These are phyloP conservation scores for Cephus nigrinus DNA, from an alignment of 2,888 invertebrate genomes.

Conservation along the genomic window DNA sequence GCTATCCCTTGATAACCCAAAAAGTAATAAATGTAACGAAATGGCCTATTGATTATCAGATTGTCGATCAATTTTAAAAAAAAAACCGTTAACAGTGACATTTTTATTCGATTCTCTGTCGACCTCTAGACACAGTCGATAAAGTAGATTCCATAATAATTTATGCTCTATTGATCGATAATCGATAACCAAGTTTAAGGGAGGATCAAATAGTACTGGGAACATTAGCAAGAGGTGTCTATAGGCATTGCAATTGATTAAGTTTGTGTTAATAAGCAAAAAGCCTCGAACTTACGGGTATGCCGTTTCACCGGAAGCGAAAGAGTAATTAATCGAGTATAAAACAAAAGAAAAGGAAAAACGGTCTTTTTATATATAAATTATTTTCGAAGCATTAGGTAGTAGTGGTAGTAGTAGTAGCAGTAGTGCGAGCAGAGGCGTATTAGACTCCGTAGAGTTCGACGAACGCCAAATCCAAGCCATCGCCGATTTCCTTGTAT, in stretches of 20 bases:
- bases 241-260: not conserved
- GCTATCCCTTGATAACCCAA: not conserved
- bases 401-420: constrained; percentile 4
- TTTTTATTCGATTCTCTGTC: not conserved
- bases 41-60: not conserved
- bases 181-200: not conserved
- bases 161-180: not conserved
- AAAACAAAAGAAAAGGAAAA: not conserved
- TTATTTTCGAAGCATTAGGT: constrained; percentile 50
- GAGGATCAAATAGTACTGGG: not conserved
- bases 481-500: constrained; percentile 92
- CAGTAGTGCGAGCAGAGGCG: constrained; percentile 24
- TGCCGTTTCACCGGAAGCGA: not conserved
- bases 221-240: not conserved
- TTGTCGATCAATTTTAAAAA: not conserved
- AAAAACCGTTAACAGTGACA: not conserved
- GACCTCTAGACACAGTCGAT: not conserved
- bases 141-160: not conserved
- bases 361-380: constrained; percentile 24
- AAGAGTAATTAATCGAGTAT: not conserved
- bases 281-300: not conserved
- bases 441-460: constrained; percentile 72
- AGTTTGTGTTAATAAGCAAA: not conserved
- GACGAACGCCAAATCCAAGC: constrained; percentile 92
- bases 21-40: not conserved